These are phyloP conservation scores for Zapornia atra DNA, from an alignment of 2,113 vertebrate species.

Conservation along the genomic window DNA sequence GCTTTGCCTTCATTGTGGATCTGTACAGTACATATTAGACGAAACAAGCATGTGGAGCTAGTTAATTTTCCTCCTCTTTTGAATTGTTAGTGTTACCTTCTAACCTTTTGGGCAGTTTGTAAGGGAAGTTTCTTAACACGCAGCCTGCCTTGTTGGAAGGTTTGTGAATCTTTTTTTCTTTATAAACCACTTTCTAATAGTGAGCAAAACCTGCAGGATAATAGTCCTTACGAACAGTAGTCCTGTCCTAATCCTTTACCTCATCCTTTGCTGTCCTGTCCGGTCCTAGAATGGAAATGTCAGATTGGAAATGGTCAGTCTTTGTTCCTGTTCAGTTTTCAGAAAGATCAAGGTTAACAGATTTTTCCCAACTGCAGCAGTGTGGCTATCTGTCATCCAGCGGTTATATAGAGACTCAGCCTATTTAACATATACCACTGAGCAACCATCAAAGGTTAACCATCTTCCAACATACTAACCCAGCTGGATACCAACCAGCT, in stretches of 20 bases:
- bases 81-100: neutral
- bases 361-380: neutral
- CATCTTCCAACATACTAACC: neutral
- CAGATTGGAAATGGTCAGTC: neutral
- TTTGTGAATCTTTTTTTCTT: neutral
- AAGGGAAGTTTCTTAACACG: neutral
- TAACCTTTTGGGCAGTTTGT: neutral
- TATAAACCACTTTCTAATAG: neutral
- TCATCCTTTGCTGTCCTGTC: neutral
- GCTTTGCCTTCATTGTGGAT: neutral
- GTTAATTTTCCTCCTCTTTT: neutral
- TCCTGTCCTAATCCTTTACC: neutral
- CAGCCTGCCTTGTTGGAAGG: neutral
- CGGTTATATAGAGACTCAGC: neutral
- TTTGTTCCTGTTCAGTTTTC: neutral
- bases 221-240: neutral
- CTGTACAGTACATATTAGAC: neutral
- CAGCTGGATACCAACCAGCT: neutral
- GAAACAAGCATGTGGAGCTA: neutral
- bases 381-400: neutral
- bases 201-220: neutral
- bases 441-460: constrained; percentile 27
- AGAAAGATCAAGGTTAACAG: neutral
- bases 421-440: neutral
- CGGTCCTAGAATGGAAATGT: neutral